Percentiles rank a stretch among this genome's conserved stretches.
Conservation (phyloP, 1,140 invertebrate genomes). For the Zaprionus ornatus region DNA sequence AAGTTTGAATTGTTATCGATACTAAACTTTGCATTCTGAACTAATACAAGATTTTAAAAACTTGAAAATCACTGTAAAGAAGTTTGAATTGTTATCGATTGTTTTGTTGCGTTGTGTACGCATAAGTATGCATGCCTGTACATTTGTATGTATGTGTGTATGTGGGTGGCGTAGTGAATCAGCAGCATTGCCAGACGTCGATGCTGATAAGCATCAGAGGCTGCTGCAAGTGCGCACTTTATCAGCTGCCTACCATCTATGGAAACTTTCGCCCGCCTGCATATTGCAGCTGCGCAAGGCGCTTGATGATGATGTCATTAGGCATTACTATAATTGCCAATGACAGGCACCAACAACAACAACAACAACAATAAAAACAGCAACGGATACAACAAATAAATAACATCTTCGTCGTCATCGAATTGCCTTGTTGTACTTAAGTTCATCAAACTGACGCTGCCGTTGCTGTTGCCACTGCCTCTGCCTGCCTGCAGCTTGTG, state of each 20-base stretch:
- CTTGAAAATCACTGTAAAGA: background rate
- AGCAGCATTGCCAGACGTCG: conserved; percentile 32
- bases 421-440: conserved; percentile 43
- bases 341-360: conserved; percentile 38
- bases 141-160: conserved; percentile 11
- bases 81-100: background rate
- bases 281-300: conserved; percentile 19
- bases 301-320: conserved; percentile 50
- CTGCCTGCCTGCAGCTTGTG: conserved; percentile 17
- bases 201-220: conserved; percentile 43
- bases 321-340: conserved; percentile 50
- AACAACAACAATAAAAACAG: conserved; percentile 1
- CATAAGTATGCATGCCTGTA: background rate
- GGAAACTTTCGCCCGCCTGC: conserved; percentile 45
- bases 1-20: background rate
- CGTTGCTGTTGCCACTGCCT: conserved; percentile 5
- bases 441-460: conserved; percentile 67
- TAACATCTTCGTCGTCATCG: conserved; percentile 25
- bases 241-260: conserved; percentile 36
- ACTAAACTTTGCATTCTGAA: no score
- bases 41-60: background rate
- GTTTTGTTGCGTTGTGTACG: background rate
- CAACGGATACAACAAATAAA: conserved; percentile 13
- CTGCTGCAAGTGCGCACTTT: conserved; percentile 42
- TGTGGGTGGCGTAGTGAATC: conserved; percentile 25